Percentiles rank a stretch among this genome's conserved stretches.
These are phyloP conservation scores for Adoxophyes honmai DNA, from an alignment of 1,140 invertebrate genomes.

Conservation along the genomic window DNA sequence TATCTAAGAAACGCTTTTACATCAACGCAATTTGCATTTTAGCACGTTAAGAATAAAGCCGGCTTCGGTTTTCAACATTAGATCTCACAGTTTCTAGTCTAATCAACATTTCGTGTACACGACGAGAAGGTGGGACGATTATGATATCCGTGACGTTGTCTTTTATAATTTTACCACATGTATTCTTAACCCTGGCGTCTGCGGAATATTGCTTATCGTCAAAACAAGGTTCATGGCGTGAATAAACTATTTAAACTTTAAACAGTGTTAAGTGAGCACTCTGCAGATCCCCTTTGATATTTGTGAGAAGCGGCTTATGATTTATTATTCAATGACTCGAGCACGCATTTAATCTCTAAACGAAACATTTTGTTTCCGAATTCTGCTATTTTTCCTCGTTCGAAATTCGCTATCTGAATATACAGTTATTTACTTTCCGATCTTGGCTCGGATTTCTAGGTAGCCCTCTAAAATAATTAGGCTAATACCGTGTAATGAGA, in stretches of 20 bases:
- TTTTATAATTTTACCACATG: constrained; percentile 2
- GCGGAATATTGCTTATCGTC: constrained; percentile 4
- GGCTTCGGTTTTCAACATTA: background rate
- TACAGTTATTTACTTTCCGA: no score
- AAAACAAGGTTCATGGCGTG: constrained; percentile 3
- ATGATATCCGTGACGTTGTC: constrained; percentile 13
- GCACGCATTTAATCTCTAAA: constrained; percentile 29
- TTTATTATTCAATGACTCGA: constrained; percentile 55
- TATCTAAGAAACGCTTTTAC: background rate
- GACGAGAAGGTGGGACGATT: constrained; percentile 17
- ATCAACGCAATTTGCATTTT: constrained; percentile 2
- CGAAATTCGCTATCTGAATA: no score
- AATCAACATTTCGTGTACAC: constrained; percentile 40
- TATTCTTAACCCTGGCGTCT: background rate
- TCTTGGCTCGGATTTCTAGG: no score
- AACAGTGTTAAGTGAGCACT: constrained; percentile 52
- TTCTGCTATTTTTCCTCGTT: no score
- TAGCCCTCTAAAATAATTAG: no score
- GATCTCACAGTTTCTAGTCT: background rate
- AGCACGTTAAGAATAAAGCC: constrained; percentile 14
- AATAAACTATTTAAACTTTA: constrained; percentile 21
- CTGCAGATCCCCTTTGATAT: constrained; percentile 58
- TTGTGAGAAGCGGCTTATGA: constrained; percentile 43
- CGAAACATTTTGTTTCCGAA: constrained; percentile 21
- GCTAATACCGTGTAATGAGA: no score